Evolutionary conservation across 2,113 vertebrate species (phyloP).

Genomic region (Arizona elegans): DNA sequence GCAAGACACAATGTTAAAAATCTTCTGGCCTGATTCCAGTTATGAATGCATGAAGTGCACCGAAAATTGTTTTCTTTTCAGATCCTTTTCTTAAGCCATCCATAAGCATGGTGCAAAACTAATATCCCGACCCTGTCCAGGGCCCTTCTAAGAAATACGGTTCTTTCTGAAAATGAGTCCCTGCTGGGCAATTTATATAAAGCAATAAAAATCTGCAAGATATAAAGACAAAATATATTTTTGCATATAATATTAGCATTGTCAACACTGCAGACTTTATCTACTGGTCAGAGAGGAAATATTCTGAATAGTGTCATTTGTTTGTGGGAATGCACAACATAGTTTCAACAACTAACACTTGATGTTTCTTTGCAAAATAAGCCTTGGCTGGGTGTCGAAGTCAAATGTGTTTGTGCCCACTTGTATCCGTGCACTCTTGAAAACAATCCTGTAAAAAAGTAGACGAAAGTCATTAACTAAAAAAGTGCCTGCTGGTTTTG

Average conservation of each 20-base stretch:
- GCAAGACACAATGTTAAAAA: conserved; percentile 31
- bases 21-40: not conserved
- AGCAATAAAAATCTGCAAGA: conserved; percentile 73
- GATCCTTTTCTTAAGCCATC: not conserved
- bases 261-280: conserved; percentile 76
- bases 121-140: conserved; percentile 40
- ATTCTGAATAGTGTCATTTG: conserved; percentile 70
- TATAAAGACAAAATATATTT: conserved; percentile 74
- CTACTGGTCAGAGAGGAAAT: conserved; percentile 73
- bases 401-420: conserved; percentile 60
- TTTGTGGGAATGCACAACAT: conserved; percentile 76
- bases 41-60: not conserved
- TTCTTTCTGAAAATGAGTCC: conserved; percentile 59
- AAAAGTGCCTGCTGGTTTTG: conserved; percentile 40
- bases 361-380: conserved; percentile 83
- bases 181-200: conserved; percentile 72
- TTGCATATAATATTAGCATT: conserved; percentile 83
- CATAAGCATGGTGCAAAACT: not conserved
- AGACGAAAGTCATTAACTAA: conserved; percentile 64
- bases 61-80: conserved; percentile 11
- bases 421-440: conserved; percentile 59
- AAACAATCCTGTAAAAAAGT: conserved; percentile 52
- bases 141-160: conserved; percentile 45
- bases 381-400: conserved; percentile 60
- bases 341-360: conserved; percentile 84